Conservation (phyloP, 2,797 vertebrate species). For the Alcedo quadribrachys region DNA sequence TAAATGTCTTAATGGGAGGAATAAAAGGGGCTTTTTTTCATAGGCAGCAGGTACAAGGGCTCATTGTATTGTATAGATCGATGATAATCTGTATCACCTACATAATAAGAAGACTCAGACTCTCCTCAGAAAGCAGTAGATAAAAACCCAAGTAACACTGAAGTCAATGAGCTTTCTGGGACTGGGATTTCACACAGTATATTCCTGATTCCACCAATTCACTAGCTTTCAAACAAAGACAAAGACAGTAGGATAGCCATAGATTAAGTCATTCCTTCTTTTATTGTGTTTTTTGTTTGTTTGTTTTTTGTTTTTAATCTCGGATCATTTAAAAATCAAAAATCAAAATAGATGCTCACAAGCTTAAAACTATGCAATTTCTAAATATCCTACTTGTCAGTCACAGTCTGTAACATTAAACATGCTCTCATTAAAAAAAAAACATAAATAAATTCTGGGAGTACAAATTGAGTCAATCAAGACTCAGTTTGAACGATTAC, state of each 20-base stretch:
- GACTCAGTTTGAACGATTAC: background rate
- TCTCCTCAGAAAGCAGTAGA: background rate
- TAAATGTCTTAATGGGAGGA: background rate
- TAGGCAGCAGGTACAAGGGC: background rate
- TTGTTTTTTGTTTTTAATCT: background rate
- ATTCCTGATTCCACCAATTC: background rate
- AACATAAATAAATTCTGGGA: background rate
- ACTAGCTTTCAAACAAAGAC: background rate
- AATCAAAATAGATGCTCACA: background rate
- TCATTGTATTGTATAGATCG: background rate
- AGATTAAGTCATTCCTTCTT: background rate
- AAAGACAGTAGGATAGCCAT: background rate
- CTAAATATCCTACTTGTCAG: background rate
- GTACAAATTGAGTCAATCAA: background rate
- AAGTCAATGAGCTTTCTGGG: background rate
- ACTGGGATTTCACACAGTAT: background rate
- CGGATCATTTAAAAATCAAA: background rate
- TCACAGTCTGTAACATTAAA: background rate
- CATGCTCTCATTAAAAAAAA: background rate
- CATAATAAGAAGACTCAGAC: background rate
- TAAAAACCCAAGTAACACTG: background rate
- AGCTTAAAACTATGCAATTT: background rate
- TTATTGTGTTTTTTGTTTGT: background rate
- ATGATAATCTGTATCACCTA: background rate
- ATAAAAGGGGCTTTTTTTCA: background rate